Percentiles rank a stretch among this genome's conserved stretches.
phyloP scores from a whole-genome alignment of 2,888 invertebrate species.

The Ectemnius continuus region DNA sequence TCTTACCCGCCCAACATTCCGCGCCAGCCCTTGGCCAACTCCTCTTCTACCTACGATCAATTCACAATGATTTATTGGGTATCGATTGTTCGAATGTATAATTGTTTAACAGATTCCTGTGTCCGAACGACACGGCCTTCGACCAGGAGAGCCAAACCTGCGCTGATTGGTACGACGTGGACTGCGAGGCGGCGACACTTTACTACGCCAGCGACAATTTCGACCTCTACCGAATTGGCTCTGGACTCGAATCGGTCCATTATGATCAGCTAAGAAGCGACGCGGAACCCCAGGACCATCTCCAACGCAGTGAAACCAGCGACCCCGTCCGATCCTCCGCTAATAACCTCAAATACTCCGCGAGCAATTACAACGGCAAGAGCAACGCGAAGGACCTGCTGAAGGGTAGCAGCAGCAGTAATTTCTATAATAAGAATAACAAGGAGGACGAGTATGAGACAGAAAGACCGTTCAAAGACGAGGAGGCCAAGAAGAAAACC shows the following conservation, averaged over 20 bases:
- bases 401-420: constrained; percentile 70
- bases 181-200: constrained; percentile 89
- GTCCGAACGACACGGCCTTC: constrained; percentile 93
- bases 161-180: constrained; percentile 94
- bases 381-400: constrained; percentile 66
- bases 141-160: constrained; percentile 96
- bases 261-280: constrained; percentile 75
- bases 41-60: not conserved
- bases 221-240: constrained; percentile 90
- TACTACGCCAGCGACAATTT: constrained; percentile 91
- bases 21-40: no score
- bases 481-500: constrained; percentile 68
- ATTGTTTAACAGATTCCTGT: constrained; percentile 83
- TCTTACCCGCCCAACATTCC: no score
- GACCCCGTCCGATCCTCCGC: constrained; percentile 76
- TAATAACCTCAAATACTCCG: constrained; percentile 65
- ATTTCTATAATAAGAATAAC: constrained; percentile 74
- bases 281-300: constrained; percentile 73
- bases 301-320: constrained; percentile 77
- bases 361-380: constrained; percentile 70
- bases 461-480: constrained; percentile 79
- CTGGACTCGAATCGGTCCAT: constrained; percentile 80
- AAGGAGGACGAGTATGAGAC: constrained; percentile 79
- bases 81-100: no score
- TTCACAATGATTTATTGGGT: not conserved